These are phyloP conservation scores for Opisthograptis luteolata DNA, from an alignment of 2,888 invertebrate genomes.

Conservation along the genomic window DNA sequence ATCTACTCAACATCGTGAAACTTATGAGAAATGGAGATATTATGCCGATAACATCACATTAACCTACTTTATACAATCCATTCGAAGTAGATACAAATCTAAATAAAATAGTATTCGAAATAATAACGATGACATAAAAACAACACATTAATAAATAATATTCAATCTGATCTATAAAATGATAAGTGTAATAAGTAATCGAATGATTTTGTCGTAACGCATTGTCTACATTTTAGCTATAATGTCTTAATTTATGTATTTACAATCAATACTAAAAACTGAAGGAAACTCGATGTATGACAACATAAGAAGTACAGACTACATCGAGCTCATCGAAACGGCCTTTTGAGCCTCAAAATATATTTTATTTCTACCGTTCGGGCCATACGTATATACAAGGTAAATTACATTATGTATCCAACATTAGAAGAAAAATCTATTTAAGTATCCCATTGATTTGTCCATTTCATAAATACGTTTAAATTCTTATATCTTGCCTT, in stretches of 20 bases:
- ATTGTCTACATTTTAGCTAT: slow-evolving; percentile 66
- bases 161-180: slow-evolving; percentile 51
- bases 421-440: slow-evolving; percentile 66
- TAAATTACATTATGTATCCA: slow-evolving; percentile 75
- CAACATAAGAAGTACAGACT: slow-evolving; percentile 62
- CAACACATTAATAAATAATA: slow-evolving; percentile 48
- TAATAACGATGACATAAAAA: slow-evolving; percentile 44
- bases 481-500: slow-evolving; percentile 56
- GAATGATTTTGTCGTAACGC: slow-evolving; percentile 55
- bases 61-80: slow-evolving; percentile 82
- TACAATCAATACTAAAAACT: slow-evolving; percentile 75
- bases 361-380: slow-evolving; percentile 66
- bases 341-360: slow-evolving; percentile 71
- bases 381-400: slow-evolving; percentile 82
- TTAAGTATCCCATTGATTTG: slow-evolving; percentile 59
- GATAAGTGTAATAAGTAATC: slow-evolving; percentile 51
- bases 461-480: slow-evolving; percentile 39
- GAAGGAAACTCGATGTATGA: slow-evolving; percentile 72
- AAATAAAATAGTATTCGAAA: slow-evolving; percentile 31
- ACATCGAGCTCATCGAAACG: slow-evolving; percentile 48
- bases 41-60: slow-evolving; percentile 54
- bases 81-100: slow-evolving; percentile 47
- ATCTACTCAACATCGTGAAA: slow-evolving; percentile 39
- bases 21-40: slow-evolving; percentile 37
- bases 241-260: slow-evolving; percentile 68